Conservation (phyloP, 2,797 vertebrate species). For the Carcharodon carcharias region DNA sequence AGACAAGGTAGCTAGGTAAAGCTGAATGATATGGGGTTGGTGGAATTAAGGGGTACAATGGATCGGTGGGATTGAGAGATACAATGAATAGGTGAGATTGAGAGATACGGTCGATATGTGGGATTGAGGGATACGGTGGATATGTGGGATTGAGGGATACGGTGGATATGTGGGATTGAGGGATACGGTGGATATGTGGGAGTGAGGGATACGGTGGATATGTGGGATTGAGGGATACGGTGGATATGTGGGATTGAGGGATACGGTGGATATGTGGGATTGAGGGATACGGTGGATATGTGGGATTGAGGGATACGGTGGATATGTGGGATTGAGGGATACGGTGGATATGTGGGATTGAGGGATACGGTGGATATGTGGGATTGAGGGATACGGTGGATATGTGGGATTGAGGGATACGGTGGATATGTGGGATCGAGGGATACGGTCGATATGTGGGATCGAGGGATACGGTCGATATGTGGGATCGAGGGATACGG, state of each 20-base stretch:
- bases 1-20: constrained; percentile 42
- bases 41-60: not conserved
- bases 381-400: not conserved
- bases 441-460: not conserved
- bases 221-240: not conserved
- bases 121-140: constrained; percentile 38
- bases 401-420: not conserved
- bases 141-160: constrained; percentile 38
- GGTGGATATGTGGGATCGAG: constrained; percentile 43
- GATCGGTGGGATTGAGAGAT: not conserved
- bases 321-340: not conserved
- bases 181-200: no score
- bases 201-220: not conserved
- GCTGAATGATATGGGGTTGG: not conserved
- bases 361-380: not conserved
- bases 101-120: not conserved
- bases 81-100: constrained; percentile 43
- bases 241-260: no score
- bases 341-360: not conserved
- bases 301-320: no score
- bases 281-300: not conserved
- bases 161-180: not conserved
- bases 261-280: not conserved
- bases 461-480: no score
- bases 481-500: not conserved